Percentiles rank a stretch among this genome's conserved stretches.
phyloP scores from a whole-genome alignment of 2,113 vertebrate genomes.

The Saguinus midas region DNA sequence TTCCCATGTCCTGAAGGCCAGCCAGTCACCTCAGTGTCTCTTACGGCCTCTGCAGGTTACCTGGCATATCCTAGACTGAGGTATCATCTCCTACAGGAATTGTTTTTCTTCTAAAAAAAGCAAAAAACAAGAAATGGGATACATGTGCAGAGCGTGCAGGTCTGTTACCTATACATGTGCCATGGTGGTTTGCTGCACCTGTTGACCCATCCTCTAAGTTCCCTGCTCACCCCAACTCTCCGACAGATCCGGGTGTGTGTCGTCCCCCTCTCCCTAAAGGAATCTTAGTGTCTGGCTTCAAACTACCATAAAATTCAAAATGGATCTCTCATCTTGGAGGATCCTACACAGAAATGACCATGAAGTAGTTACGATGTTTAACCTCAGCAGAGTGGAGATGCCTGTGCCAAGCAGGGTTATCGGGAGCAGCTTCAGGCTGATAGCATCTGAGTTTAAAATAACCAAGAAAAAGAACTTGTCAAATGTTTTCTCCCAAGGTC shows the following conservation, averaged over 20 bases:
- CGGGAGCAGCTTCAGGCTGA: not conserved
- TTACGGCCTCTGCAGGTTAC: not conserved
- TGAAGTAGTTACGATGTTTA: accelerated
- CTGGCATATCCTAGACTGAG: not conserved
- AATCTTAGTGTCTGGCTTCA: not conserved
- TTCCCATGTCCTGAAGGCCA: accelerated
- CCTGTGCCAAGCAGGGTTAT: not conserved
- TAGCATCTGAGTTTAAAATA: not conserved
- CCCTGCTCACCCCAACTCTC: too few relatives aligned
- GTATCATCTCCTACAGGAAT: not conserved
- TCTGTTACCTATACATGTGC: too few relatives aligned
- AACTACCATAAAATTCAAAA: not conserved
- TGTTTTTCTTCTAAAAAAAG: not conserved
- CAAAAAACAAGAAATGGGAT: too few relatives aligned
- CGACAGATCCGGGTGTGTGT: too few relatives aligned
- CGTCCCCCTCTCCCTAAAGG: too few relatives aligned
- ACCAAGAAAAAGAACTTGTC: not conserved
- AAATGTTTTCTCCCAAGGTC: not conserved
- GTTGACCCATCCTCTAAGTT: too few relatives aligned
- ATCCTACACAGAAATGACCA: not conserved
- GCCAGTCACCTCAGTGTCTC: not conserved
- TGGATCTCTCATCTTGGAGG: not conserved
- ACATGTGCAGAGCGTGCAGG: too few relatives aligned
- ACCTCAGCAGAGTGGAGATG: not conserved
- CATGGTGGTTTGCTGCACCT: too few relatives aligned